Evolutionary conservation across 2,888 invertebrate genomes (phyloP).

Genomic region (Drymonia ruficornis): DNA sequence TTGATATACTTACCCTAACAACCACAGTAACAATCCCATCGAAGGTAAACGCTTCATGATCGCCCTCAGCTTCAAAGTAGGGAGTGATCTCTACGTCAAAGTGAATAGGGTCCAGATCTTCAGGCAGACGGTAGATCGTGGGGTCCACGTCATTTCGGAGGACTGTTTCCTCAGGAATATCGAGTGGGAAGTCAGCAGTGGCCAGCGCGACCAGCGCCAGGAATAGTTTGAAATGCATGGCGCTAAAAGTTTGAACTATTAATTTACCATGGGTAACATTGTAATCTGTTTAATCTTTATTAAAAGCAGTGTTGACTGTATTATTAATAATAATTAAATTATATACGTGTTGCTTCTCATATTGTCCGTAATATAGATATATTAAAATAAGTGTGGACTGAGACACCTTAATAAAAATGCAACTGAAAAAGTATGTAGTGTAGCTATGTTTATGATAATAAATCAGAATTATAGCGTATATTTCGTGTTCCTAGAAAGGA

Average conservation of each 20-base stretch:
- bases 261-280: too few relatives aligned
- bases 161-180: constrained; percentile 39
- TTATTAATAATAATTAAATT: too few relatives aligned
- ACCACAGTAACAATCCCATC: constrained; percentile 72
- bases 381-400: too few relatives aligned
- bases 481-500: too few relatives aligned
- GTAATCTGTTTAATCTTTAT: too few relatives aligned
- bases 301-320: too few relatives aligned
- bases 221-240: constrained; percentile 42
- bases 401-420: too few relatives aligned
- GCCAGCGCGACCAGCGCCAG: constrained; percentile 53
- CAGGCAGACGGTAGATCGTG: constrained; percentile 62
- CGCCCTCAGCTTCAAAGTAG: constrained; percentile 66
- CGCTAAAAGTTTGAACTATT: constrained; percentile 22
- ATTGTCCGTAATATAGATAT: too few relatives aligned
- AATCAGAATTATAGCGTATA: too few relatives aligned
- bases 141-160: constrained; percentile 37
- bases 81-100: constrained; percentile 84
- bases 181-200: constrained; percentile 61
- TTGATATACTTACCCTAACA: constrained; percentile 53
- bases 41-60: constrained; percentile 70
- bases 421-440: too few relatives aligned
- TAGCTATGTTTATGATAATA: too few relatives aligned
- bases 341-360: too few relatives aligned
- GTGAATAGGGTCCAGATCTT: constrained; percentile 76